Evolutionary conservation across 2,797 vertebrate species (phyloP).

Genomic region (Tauraco hartlaubi): DNA sequence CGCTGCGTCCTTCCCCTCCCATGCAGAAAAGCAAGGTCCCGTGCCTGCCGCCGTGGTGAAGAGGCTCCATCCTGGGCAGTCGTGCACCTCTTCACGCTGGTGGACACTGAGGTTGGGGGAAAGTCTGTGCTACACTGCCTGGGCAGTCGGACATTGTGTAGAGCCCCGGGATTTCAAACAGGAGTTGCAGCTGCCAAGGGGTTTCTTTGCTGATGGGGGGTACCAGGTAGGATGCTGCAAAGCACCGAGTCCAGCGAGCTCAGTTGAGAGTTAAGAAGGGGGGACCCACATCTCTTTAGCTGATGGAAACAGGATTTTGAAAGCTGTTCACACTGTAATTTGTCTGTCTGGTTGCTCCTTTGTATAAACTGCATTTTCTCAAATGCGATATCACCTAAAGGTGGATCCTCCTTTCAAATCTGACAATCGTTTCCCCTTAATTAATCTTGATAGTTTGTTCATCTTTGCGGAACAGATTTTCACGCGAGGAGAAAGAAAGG

Average conservation of each 20-base stretch:
- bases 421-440: conserved; percentile 25
- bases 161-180: neutral
- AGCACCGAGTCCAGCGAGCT: rapidly evolving
- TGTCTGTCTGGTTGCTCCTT: neutral
- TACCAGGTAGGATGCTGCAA: rapidly evolving
- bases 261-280: neutral
- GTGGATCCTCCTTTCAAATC: neutral
- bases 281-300: neutral
- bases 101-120: rapidly evolving
- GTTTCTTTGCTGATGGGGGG: rapidly evolving
- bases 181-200: rapidly evolving
- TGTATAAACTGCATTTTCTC: neutral
- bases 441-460: conserved; percentile 41
- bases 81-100: rapidly evolving
- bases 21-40: neutral
- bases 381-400: neutral
- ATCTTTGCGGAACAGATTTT: neutral
- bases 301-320: neutral
- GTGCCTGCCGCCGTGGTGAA: neutral
- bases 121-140: neutral
- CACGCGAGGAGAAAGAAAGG: neutral
- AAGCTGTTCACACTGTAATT: neutral
- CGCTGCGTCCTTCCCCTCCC: neutral
- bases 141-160: neutral
- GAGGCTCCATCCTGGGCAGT: neutral